phyloP scores from a whole-genome alignment of 2,797 vertebrate genomes.

The Hyperoplus lanceolatus region DNA sequence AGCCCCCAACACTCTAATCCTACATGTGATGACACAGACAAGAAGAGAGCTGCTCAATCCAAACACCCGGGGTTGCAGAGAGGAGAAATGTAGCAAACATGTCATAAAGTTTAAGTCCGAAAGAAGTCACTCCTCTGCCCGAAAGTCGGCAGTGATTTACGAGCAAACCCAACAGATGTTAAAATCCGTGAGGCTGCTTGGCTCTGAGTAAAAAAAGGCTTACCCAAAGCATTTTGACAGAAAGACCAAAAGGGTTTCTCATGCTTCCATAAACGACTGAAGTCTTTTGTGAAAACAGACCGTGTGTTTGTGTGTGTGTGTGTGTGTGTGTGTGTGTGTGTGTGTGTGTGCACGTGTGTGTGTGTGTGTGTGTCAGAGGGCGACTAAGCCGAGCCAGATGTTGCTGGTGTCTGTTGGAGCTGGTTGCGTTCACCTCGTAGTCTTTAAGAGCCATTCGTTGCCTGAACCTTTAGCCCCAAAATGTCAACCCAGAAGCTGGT shows the following conservation, averaged over 20 bases:
- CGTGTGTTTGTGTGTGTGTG: slow-evolving; percentile 16
- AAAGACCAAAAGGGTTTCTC: slow-evolving; percentile 54
- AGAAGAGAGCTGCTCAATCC: slow-evolving; percentile 26
- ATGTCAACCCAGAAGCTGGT: slow-evolving; percentile 54
- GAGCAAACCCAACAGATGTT: slow-evolving; percentile 49
- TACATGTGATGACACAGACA: slow-evolving; percentile 30
- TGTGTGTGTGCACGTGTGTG: slow-evolving; percentile 25
- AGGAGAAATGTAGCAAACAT: slow-evolving; percentile 46
- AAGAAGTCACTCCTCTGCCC: slow-evolving; percentile 20
- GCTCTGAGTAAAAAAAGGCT: slow-evolving; percentile 29
- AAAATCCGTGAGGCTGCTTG: slow-evolving; percentile 38
- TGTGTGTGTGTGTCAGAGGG: slow-evolving; percentile 7
- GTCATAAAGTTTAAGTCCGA: slow-evolving; percentile 39
- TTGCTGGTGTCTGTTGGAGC: slow-evolving; percentile 32
- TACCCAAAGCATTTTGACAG: slow-evolving; percentile 49
- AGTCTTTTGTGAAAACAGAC: slow-evolving; percentile 41
- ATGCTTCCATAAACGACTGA: slow-evolving; percentile 44
- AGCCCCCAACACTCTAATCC: slow-evolving; percentile 38
- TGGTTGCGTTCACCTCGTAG: slow-evolving; percentile 48
- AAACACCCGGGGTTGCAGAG: slow-evolving; percentile 24
- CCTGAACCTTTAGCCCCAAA: slow-evolving; percentile 51
- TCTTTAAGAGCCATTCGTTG: slow-evolving; percentile 12
- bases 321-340: slow-evolving; percentile 20
- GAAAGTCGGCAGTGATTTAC: slow-evolving; percentile 48
- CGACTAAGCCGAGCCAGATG: slow-evolving; percentile 73